phyloP scores from a whole-genome alignment of 2,113 vertebrate genomes.

The Eretmodus cyanostictus region DNA sequence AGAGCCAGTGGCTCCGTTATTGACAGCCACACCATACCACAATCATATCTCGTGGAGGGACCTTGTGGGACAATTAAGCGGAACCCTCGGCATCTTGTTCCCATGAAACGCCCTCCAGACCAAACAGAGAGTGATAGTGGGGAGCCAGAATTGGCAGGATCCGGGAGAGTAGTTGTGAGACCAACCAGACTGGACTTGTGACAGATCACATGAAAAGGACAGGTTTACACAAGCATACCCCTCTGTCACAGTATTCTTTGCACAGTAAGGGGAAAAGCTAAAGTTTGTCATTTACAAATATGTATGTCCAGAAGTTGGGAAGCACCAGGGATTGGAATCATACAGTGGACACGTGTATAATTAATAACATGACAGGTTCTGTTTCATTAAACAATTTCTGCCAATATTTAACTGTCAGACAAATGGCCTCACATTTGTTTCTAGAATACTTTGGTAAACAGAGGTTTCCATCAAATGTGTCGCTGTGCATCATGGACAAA shows the following conservation, averaged over 20 bases:
- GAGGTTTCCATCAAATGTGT: not conserved
- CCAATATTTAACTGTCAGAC: not conserved
- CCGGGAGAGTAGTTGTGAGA: not conserved
- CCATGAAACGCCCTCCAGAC: not conserved
- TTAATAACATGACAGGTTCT: not conserved
- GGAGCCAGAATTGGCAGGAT: not conserved
- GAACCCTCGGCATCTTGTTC: not conserved
- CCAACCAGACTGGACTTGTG: not conserved
- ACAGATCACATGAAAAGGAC: not conserved
- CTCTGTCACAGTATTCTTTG: not conserved
- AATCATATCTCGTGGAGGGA: not conserved
- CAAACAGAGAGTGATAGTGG: not conserved
- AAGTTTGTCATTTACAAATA: not conserved
- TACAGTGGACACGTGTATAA: not conserved
- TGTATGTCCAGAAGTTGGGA: not conserved
- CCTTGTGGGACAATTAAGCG: fast-evolving
- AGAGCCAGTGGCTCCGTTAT: fast-evolving
- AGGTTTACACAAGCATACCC: fast-evolving
- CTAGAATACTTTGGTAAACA: not conserved
- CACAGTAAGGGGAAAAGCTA: fast-evolving
- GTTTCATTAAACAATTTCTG: not conserved
- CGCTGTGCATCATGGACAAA: not conserved
- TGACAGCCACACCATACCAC: fast-evolving
- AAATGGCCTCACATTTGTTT: not conserved
- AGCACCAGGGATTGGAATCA: not conserved